Evolutionary conservation across 1,140 invertebrate genomes (phyloP).

Genomic region (Drosophila gunungcola): DNA sequence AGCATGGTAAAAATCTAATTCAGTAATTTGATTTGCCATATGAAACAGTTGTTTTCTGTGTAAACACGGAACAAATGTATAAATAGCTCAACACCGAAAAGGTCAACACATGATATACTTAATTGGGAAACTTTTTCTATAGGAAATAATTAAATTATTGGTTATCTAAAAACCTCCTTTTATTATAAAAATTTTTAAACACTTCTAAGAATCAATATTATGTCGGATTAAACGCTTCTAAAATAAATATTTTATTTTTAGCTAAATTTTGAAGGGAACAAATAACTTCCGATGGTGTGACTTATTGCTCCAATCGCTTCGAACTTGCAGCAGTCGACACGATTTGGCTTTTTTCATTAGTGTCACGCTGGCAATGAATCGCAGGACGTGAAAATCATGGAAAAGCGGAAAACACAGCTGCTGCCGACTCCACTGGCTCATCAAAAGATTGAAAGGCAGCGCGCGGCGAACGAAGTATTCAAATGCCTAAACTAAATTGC

Average conservation of each 20-base stretch:
- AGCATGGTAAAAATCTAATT: neutral
- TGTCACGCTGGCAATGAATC: constrained; percentile 43
- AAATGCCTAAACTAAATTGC: constrained; percentile 59
- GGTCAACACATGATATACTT: neutral
- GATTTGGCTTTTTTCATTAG: constrained; percentile 51
- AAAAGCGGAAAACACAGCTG: constrained; percentile 43
- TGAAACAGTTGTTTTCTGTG: neutral
- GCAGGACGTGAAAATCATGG: constrained; percentile 32
- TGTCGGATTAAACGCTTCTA: no score
- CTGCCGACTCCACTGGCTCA: constrained; percentile 26
- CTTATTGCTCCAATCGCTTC: constrained; percentile 12
- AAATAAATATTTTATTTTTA: constrained; percentile 1
- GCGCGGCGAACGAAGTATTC: constrained; percentile 25
- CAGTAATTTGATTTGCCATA: constrained; percentile 23
- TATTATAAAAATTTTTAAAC: no score
- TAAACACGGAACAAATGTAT: neutral
- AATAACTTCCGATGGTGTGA: neutral
- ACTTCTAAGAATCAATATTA: no score
- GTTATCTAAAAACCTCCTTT: no score
- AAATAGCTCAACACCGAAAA: constrained; percentile 8
- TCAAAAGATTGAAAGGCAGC: constrained; percentile 48
- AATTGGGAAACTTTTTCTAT: neutral
- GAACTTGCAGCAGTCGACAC: constrained; percentile 21
- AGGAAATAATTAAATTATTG: no score
- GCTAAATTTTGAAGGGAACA: neutral